Evolutionary conservation across 2,888 invertebrate genomes (phyloP).

Genomic region (Heliconius ethilla): DNA sequence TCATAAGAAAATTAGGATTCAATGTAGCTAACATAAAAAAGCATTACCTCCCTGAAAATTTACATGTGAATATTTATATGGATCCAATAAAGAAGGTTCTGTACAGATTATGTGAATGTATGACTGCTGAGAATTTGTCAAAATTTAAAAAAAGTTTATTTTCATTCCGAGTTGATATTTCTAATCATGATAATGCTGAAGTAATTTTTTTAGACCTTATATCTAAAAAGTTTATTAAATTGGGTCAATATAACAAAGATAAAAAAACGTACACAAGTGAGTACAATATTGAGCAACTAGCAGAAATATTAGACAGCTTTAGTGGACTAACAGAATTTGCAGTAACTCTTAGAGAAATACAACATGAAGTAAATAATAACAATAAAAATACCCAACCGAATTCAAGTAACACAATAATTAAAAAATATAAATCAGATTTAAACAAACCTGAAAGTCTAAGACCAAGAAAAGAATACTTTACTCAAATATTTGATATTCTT

Average conservation of each 20-base stretch:
- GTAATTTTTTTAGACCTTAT: slow-evolving; percentile 67
- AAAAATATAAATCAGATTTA: slow-evolving; percentile 42
- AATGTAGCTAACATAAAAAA: slow-evolving; percentile 57
- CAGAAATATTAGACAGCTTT: slow-evolving; percentile 62
- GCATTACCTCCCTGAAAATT: slow-evolving; percentile 59
- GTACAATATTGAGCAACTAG: slow-evolving; percentile 56
- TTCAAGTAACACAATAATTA: slow-evolving; percentile 41
- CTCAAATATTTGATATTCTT: slow-evolving; percentile 56
- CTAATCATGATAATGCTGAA: slow-evolving; percentile 66
- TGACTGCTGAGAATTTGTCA: slow-evolving; percentile 56
- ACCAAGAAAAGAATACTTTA: slow-evolving; percentile 51
- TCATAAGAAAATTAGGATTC: slow-evolving; percentile 69
- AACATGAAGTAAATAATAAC: slow-evolving; percentile 52
- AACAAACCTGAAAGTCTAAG: slow-evolving; percentile 41
- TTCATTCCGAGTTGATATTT: slow-evolving; percentile 61
- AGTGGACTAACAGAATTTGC: slow-evolving; percentile 57
- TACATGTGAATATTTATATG: slow-evolving; percentile 55
- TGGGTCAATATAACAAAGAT: slow-evolving; percentile 47
- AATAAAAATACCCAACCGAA: slow-evolving; percentile 10
- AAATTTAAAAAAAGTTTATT: slow-evolving; percentile 63
- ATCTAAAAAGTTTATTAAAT: slow-evolving; percentile 64
- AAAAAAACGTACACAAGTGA: slow-evolving; percentile 47
- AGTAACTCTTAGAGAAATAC: slow-evolving; percentile 56
- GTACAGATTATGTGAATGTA: slow-evolving; percentile 70
- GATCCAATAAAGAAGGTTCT: slow-evolving; percentile 68